phyloP scores from a whole-genome alignment of 2,113 vertebrate genomes.

The Hypanus sabinus region DNA sequence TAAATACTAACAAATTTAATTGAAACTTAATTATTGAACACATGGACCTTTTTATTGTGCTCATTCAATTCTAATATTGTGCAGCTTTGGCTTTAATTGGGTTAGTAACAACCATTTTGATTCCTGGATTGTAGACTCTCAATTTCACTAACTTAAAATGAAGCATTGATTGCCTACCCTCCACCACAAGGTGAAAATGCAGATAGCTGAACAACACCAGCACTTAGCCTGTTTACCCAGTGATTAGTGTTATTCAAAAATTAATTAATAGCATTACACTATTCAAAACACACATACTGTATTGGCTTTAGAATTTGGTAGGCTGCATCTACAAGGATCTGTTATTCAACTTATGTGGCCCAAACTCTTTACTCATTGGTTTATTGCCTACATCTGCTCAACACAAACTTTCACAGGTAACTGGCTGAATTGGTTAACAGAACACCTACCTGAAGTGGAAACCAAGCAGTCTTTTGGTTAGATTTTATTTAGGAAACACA shows the following conservation, averaged over 20 bases:
- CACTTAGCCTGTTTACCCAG: not conserved
- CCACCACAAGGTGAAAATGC: not conserved
- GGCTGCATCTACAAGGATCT: not conserved
- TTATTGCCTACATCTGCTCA: not conserved
- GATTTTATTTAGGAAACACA: not conserved
- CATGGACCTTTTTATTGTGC: not conserved
- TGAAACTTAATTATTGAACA: not conserved
- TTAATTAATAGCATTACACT: not conserved
- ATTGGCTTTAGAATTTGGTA: not conserved
- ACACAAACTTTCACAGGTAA: not conserved
- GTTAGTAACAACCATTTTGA: too few species aligned
- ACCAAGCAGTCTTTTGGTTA: too few species aligned
- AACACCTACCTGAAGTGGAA: slow-evolving; percentile 12
- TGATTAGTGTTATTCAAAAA: not conserved
- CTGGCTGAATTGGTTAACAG: not conserved
- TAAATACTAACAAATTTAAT: not conserved
- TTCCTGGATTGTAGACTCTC: too few species aligned
- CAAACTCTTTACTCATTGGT: not conserved
- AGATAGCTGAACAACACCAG: not conserved
- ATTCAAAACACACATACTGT: not conserved
- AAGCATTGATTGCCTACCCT: too few species aligned
- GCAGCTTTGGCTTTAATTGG: too few species aligned
- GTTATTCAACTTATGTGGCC: not conserved
- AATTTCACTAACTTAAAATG: too few species aligned
- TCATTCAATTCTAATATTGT: not conserved